phyloP scores from a whole-genome alignment of 2,888 invertebrate species.

The Digitonthophagus gazella region DNA sequence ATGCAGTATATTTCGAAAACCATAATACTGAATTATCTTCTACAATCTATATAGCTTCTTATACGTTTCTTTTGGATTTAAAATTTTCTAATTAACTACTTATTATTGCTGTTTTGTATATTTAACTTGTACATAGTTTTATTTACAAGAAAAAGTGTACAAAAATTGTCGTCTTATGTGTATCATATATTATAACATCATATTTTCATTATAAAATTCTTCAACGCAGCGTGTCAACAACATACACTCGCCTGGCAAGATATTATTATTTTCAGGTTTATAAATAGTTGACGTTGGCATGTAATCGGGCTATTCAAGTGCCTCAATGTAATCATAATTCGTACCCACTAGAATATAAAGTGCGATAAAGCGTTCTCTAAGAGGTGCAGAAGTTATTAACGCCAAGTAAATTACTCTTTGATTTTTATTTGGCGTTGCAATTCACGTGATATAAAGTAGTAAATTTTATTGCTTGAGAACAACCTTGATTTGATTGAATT shows the following conservation, averaged over 20 bases:
- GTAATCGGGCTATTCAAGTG: neutral
- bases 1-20: too few relatives aligned
- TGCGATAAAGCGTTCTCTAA: neutral
- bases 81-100: too few relatives aligned
- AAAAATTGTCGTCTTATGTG: too few relatives aligned
- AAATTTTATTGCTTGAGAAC: neutral
- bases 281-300: neutral
- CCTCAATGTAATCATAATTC: neutral
- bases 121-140: too few relatives aligned
- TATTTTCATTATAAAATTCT: neutral
- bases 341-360: neutral
- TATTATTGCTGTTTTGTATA: too few relatives aligned
- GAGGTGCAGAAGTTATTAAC: neutral
- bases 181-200: too few relatives aligned
- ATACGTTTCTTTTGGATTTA: too few relatives aligned
- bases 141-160: too few relatives aligned
- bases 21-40: too few relatives aligned
- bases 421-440: neutral
- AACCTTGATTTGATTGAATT: too few relatives aligned
- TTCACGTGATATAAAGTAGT: neutral
- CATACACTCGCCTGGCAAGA: neutral
- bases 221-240: neutral
- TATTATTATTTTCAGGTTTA: neutral
- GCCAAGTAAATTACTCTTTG: neutral
- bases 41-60: too few relatives aligned